Conservation (phyloP, 2,888 invertebrate genomes). For the Uropetala carovei region DNA sequence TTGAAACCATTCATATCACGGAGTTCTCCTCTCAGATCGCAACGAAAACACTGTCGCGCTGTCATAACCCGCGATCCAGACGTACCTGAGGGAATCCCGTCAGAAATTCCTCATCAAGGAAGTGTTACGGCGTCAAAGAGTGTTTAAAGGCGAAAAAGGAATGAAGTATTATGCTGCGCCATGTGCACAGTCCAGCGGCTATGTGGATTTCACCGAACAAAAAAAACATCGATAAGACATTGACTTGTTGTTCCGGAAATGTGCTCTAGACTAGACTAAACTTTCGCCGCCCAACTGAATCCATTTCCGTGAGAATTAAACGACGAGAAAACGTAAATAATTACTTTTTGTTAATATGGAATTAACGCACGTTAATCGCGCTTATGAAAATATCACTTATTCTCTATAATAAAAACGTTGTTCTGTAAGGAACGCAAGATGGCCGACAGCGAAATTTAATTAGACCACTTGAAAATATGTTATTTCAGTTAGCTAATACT, state of each 20-base stretch:
- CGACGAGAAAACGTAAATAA: neutral
- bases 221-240: slow-evolving; percentile 30
- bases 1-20: neutral
- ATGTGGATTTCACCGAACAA: neutral
- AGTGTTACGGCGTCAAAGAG: neutral
- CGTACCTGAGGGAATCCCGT: neutral
- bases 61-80: slow-evolving; percentile 29
- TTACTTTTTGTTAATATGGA: too few species aligned
- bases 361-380: too few species aligned
- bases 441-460: too few species aligned
- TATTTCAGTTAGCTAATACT: too few species aligned
- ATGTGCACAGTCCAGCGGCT: neutral
- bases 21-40: neutral
- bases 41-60: neutral
- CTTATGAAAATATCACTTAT: too few species aligned
- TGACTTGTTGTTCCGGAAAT: slow-evolving; percentile 18
- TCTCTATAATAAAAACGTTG: too few species aligned
- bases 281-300: slow-evolving; percentile 33
- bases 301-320: neutral
- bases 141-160: neutral
- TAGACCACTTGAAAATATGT: too few species aligned
- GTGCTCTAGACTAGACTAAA: slow-evolving; percentile 27
- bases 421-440: too few species aligned
- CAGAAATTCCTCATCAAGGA: neutral
- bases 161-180: neutral